These are phyloP conservation scores for Dryococelus australis DNA, from an alignment of 2,888 invertebrate genomes.

Conservation along the genomic window DNA sequence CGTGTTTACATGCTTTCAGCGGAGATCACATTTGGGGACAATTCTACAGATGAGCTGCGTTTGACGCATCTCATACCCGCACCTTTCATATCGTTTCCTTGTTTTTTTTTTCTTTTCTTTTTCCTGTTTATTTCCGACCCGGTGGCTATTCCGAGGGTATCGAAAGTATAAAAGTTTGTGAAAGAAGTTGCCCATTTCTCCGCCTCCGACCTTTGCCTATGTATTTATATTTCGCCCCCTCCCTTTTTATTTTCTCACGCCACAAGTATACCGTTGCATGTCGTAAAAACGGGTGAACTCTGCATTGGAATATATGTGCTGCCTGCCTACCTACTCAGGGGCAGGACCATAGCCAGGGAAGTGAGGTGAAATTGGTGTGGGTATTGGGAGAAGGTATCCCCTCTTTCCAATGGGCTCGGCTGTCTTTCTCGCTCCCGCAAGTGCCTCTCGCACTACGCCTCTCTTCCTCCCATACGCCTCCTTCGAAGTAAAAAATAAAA, in stretches of 20 bases:
- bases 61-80: not conserved
- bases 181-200: not conserved
- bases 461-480: not conserved
- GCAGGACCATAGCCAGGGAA: not conserved
- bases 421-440: not conserved
- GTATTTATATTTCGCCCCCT: not conserved
- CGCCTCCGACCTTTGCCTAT: not conserved
- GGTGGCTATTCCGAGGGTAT: not conserved
- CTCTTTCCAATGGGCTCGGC: not conserved
- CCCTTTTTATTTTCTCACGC: no score
- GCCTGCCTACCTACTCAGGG: not conserved
- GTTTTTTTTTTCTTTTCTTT: not conserved
- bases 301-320: not conserved
- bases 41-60: not conserved
- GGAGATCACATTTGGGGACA: not conserved
- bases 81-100: not conserved
- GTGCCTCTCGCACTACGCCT: not conserved
- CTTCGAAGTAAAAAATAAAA: not conserved
- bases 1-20: not conserved
- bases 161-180: conserved; percentile 4
- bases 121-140: not conserved
- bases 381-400: not conserved
- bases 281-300: not conserved
- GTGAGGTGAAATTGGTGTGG: not conserved
- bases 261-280: not conserved